Base-by-base conservation (phyloP, 1,140 invertebrate genomes). In the Drosophila parabipectinata region DNA sequence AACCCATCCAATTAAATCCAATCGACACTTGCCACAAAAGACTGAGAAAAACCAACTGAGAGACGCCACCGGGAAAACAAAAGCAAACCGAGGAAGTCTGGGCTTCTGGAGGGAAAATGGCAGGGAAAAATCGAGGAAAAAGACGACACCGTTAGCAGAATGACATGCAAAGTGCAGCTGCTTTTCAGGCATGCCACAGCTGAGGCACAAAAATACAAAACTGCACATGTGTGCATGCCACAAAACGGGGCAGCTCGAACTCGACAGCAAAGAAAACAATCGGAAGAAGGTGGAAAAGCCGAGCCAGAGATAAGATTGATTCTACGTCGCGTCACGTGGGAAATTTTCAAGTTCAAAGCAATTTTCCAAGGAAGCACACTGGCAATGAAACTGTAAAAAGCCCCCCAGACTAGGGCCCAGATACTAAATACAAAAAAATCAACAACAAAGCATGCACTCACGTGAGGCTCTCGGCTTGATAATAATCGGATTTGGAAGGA, bases 271-370 rank as follows among this genome's bases (percentile, higher is more conserved):
- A 28, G 26, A 28, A 28, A 28, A 6, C 26, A 28, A 28, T 28
- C 26, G 6, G 26, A 28, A 28, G 26, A 28, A 28, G 4, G 26
- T 1, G 6, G 26, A 7, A 28, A 28, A 28, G 26, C 5, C 5
- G 26, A 28, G 26, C 26, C 6, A 28, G 26, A 5, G 26, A 28
- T 6, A 28, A 28, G 53, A 63, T 74, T 74, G 72, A 74, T 74
- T 74, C 72, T 59, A 55, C 54, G 67, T 56, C 62, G 81, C 74
- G 82, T 87, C 82, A 85, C 83, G 83, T 85, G 82, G 83, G 82
- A 85, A 85, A 88, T 87, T 85, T 85, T 85, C 82, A 85, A 85
- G 82, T 85, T 85, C 82, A 85, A 85, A 85, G 78, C 82, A 78
- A 87, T 85, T 85, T 85, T 85, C 78, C 82, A 78, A 77, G 71